Evolutionary conservation across 2,113 vertebrate genomes (phyloP).

Genomic region (Rutilus rutilus): DNA sequence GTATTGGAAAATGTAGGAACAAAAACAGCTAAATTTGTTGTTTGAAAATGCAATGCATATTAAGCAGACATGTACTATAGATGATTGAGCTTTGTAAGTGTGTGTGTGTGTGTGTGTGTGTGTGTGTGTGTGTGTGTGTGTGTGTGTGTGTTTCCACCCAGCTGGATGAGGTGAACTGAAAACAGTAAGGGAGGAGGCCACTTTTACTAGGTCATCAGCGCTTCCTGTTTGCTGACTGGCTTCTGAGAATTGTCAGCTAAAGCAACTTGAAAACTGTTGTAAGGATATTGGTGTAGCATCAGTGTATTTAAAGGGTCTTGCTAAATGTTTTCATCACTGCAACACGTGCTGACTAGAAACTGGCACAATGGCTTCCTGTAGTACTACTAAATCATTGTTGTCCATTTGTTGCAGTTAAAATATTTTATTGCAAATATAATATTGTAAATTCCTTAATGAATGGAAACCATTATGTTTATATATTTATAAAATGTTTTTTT

Average conservation of each 20-base stretch:
- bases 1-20: background rate
- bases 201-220: slow-evolving; percentile 56
- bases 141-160: slow-evolving; percentile 49
- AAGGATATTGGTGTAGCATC: slow-evolving; percentile 45
- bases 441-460: background rate
- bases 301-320: slow-evolving; percentile 37
- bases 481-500: background rate
- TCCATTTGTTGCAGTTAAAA: background rate
- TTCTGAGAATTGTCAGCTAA: slow-evolving; percentile 67
- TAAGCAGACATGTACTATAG: background rate
- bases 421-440: background rate
- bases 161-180: slow-evolving; percentile 61
- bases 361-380: background rate
- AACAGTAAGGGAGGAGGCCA: slow-evolving; percentile 65
- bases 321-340: slow-evolving; percentile 26
- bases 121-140: slow-evolving; percentile 30
- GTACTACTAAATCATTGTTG: background rate
- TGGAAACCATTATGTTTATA: background rate
- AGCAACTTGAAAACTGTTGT: slow-evolving; percentile 50
- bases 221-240: slow-evolving; percentile 73
- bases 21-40: background rate
- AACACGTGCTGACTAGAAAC: background rate
- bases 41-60: background rate
- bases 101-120: background rate
- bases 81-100: too few relatives aligned